A percentile compares a stretch with the other conserved stretches of the same genome.
Conservation (phyloP, 2,113 vertebrate species). For the Triplophysa dalaica region DNA sequence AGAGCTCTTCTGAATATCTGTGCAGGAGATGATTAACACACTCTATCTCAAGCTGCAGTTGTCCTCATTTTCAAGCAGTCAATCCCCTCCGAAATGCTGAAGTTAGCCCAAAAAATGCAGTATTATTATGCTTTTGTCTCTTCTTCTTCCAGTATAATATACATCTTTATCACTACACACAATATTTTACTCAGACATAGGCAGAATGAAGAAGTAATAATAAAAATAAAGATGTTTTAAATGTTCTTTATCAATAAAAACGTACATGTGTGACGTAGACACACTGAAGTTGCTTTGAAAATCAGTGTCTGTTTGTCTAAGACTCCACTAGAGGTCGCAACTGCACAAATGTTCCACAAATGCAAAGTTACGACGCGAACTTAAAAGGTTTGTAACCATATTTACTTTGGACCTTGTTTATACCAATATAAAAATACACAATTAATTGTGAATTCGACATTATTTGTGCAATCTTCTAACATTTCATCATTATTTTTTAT, state of each 20-base stretch:
- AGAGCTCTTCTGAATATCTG: slow-evolving; percentile 88
- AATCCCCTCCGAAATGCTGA: neutral
- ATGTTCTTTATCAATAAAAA: neutral
- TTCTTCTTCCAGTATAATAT: neutral
- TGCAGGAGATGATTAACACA: slow-evolving; percentile 81
- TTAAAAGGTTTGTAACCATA: too few relatives aligned
- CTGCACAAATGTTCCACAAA: too few relatives aligned
- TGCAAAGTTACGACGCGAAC: too few relatives aligned
- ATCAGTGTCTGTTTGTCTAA: too few relatives aligned
- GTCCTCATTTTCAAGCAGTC: neutral
- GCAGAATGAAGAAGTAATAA: neutral
- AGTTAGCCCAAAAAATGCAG: neutral
- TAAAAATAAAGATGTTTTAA: neutral
- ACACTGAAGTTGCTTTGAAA: too few relatives aligned
- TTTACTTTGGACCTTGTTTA: too few relatives aligned
- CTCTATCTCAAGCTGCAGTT: neutral
- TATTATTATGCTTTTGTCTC: slow-evolving; percentile 16
- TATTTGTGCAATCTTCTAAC: too few relatives aligned
- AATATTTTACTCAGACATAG: neutral
- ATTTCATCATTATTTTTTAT: too few relatives aligned
- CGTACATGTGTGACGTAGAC: too few relatives aligned
- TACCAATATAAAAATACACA: too few relatives aligned
- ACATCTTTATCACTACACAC: neutral
- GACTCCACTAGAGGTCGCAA: too few relatives aligned
- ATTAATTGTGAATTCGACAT: too few relatives aligned